phyloP scores from a whole-genome alignment of 2,888 invertebrate species.

The Temnothorax unifasciatus region DNA sequence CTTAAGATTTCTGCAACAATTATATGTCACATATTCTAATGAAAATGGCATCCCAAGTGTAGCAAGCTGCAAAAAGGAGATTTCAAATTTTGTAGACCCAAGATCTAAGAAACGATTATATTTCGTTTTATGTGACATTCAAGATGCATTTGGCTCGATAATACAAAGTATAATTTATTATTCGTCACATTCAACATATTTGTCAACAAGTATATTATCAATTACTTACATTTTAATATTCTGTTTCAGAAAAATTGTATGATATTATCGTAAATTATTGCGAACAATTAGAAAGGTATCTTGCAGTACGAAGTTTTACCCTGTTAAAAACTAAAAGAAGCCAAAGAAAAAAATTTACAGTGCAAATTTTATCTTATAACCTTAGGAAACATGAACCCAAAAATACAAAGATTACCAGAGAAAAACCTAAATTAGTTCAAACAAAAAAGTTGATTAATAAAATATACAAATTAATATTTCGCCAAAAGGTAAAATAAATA shows the following conservation, averaged over 20 bases:
- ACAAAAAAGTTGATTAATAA: background rate
- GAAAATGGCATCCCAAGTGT: background rate
- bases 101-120: background rate
- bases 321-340: background rate
- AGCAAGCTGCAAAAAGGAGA: background rate
- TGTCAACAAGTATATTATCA: background rate
- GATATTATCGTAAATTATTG: background rate
- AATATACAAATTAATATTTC: slow-evolving; percentile 5
- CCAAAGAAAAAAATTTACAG: background rate
- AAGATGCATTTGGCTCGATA: slow-evolving; percentile 46
- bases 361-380: background rate
- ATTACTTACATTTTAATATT: background rate
- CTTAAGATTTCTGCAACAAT: slow-evolving; percentile 47
- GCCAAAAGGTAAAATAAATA: slow-evolving; percentile 9
- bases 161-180: slow-evolving; percentile 34
- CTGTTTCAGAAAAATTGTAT: slow-evolving; percentile 36
- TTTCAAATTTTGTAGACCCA: background rate
- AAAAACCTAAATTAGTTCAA: background rate
- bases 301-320: background rate
- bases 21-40: slow-evolving; percentile 18
- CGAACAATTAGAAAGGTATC: background rate
- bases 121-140: slow-evolving; percentile 27
- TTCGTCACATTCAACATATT: background rate
- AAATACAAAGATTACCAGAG: background rate
- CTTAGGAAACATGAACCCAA: background rate